Conservation (phyloP, 2,888 invertebrate species). For the Balanococcus diminutus region DNA sequence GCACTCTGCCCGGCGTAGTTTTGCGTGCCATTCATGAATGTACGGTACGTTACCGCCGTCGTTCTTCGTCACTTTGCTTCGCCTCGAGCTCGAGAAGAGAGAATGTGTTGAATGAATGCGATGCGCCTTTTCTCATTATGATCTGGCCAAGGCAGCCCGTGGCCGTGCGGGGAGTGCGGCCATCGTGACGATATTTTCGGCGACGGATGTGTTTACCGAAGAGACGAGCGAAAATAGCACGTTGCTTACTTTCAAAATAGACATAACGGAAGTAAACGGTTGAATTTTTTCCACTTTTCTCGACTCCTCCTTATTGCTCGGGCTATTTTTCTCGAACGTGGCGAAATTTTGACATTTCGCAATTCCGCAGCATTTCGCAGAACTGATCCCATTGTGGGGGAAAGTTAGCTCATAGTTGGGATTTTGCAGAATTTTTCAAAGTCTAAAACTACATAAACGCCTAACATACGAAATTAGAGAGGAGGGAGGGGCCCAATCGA, state of each 20-base stretch:
- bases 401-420: too few species aligned
- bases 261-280: background rate
- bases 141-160: background rate
- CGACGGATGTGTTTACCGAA: constrained; percentile 17
- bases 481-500: too few species aligned
- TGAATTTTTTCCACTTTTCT: background rate
- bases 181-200: constrained; percentile 16
- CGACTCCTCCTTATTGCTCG: background rate
- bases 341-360: too few species aligned
- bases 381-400: too few species aligned
- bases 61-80: too few species aligned
- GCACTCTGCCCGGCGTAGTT: background rate
- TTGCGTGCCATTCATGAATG: background rate
- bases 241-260: constrained; percentile 17
- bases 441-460: too few species aligned
- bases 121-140: background rate
- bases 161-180: background rate
- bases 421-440: too few species aligned
- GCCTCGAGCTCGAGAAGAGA: background rate
- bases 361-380: too few species aligned
- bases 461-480: too few species aligned
- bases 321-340: too few species aligned
- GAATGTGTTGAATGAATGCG: background rate
- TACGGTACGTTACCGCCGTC: background rate
- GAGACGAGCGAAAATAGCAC: constrained; percentile 7